Conservation (phyloP, 2,113 vertebrate genomes). For the Sceloporus tristichus region DNA sequence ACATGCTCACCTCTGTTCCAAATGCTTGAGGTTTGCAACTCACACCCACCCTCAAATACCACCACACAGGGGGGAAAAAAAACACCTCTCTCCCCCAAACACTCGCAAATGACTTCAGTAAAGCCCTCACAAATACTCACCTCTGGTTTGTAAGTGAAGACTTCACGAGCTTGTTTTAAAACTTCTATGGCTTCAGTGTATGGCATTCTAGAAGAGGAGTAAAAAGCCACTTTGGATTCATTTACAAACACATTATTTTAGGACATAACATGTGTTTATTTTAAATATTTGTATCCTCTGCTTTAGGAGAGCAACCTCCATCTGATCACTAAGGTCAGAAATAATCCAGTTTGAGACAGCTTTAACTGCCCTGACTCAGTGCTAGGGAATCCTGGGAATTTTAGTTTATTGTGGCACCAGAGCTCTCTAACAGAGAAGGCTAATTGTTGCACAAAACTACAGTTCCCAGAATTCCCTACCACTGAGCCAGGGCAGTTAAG, state of each 20-base stretch:
- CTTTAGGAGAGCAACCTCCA: neutral
- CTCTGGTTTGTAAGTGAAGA: constrained; percentile 87
- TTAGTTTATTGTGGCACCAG: too few relatives aligned
- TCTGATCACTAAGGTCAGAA: neutral
- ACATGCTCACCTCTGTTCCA: neutral
- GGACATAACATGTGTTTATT: neutral
- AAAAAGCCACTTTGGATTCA: constrained; percentile 21
- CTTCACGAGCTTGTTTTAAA: constrained; percentile 81
- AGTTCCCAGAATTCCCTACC: too few relatives aligned
- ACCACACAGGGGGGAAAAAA: too few relatives aligned
- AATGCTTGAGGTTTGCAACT: neutral
- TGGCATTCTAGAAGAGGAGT: constrained; percentile 82
- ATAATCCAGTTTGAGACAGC: too few relatives aligned
- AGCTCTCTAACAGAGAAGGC: too few relatives aligned
- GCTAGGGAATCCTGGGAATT: too few relatives aligned
- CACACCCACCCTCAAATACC: too few relatives aligned
- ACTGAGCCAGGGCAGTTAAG: too few relatives aligned
- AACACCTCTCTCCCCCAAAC: too few relatives aligned
- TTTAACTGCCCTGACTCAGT: too few relatives aligned
- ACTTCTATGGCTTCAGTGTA: constrained; percentile 93
- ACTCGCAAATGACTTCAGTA: too few relatives aligned
- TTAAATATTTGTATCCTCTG: neutral
- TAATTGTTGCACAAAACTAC: too few relatives aligned
- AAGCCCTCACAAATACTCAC: constrained; percentile 71
- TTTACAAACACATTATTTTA: neutral